Evolutionary conservation across 2,113 vertebrate genomes (phyloP), one percentile per base, ranked within the genome.

Genomic region (Platysteira castanea): DNA sequence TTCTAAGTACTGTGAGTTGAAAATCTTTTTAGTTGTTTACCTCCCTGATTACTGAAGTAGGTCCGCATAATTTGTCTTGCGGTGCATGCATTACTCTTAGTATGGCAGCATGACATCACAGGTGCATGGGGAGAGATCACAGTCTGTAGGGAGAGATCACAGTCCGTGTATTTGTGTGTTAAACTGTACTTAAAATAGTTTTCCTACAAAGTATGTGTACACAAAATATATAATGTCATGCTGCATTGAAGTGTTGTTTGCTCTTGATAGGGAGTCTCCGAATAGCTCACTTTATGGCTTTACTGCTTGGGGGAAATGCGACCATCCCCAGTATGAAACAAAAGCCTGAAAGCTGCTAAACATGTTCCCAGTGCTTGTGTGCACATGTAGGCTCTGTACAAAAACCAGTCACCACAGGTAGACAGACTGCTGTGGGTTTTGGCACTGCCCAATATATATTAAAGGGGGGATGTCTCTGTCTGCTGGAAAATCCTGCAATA

Each of bases 381-480:
- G 54, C 31, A 35, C 22, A 37, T 19, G 24, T 31, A 41, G 27
- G 41, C 10, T 20, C n/a, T 28, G 4, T 47, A 52, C 21, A 70
- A 73, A 70, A 76, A 4, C 0, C 3, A 87, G 77, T 50, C 52
- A 78, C 42, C 26, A 17, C 50, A 86, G 54, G 6, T 7, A 54
- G 52, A 69, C 56, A 73, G 30, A 16, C 7, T 71, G 35, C 35
- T 50, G 4, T 86, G 33, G 20, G 12, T 44, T 70, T 92, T 81
- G 44, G 27, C 19, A n/a, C 23, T 80, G 10, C 26, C 39, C 13
- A 16, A 4, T 61, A 31, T n/a, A 8, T 46, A 21, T 19, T 76
- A 28, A 61, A 73, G 15, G 6, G 3, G 4, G 4, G 2, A n/a
- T 0, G 3, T 61, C n/a, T 73, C 23, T 53, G 10, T 54, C 15